Base-by-base conservation (phyloP, 2,888 invertebrate genomes). In the Leuctra nigra region DNA sequence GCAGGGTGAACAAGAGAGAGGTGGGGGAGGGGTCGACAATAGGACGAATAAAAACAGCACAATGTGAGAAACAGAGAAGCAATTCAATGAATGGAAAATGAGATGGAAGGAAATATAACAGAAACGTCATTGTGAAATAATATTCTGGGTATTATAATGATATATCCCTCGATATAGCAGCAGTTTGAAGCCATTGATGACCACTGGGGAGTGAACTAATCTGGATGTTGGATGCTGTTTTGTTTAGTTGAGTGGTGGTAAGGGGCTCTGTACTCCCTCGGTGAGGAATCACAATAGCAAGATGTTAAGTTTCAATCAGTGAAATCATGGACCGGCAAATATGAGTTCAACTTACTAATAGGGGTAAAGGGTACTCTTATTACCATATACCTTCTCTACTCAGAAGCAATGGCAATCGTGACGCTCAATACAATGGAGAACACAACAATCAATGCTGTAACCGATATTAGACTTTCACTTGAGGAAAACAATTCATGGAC, bases 121-220 rank as follows among this genome's bases (percentile, higher is more conserved):
- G 50, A 50, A 50, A 50, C 50, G 16, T 20, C 50, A 50, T 50
- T 50, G 50, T 50, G 29, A 54, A 41, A 18, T 44, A 39, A 36
- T 16, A 2, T 53, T 39, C 25, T 29, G 24, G 3, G 20, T 23
- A 23, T 33, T 52, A 25, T 24, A 41, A 39, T 33, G 25, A 20
- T 44, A 25, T 16, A 29, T 24, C 39, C 24, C 22, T 33, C 16
- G 20, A 14, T 6, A 18, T n/a, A n/a, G 33, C 20, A 18, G 33
- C 3, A n/a, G n/a, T n/a, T n/a, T n/a, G 33, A 13, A 11, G 33
- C 41, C 24, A 33, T 53, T 57, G 57, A 25, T 36, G 47, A 38
- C 44, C 53, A 29, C 36, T 36, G 53, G 57, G 53, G 57, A 46
- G 57, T 57, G 57, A 44, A 53, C 53, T 57, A 57, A 57, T 53